These are phyloP conservation scores for Microctonus aethiopoides DNA, from an alignment of 2,888 invertebrate species.

Conservation along the genomic window DNA sequence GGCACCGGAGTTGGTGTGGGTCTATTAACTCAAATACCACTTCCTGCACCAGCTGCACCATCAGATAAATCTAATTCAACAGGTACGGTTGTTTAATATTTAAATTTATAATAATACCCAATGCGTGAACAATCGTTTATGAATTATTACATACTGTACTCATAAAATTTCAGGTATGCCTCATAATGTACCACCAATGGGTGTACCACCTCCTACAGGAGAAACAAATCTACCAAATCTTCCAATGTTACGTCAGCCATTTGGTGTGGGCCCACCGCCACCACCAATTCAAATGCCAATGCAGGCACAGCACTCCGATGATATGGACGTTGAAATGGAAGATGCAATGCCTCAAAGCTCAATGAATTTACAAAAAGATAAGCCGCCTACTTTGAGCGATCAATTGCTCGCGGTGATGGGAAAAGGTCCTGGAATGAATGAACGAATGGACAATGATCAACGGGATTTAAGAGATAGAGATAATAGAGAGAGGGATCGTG, in stretches of 20 bases:
- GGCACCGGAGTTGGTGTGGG: slow-evolving; percentile 62
- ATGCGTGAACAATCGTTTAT: too few species aligned
- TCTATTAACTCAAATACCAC: slow-evolving; percentile 63
- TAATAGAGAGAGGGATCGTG: slow-evolving; percentile 47
- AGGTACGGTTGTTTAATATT: slow-evolving; percentile 44
- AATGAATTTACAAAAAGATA: slow-evolving; percentile 50
- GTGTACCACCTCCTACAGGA: slow-evolving; percentile 65
- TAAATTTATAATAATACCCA: background rate
- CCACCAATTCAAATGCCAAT: slow-evolving; percentile 59
- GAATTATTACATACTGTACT: too few species aligned
- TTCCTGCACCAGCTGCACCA: slow-evolving; percentile 64
- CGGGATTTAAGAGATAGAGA: slow-evolving; percentile 55
- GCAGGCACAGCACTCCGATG: slow-evolving; percentile 71
- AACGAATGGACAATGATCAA: slow-evolving; percentile 48
- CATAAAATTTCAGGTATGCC: slow-evolving; percentile 61
- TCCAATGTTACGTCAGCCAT: slow-evolving; percentile 63
- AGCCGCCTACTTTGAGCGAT: slow-evolving; percentile 63
- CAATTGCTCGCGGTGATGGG: slow-evolving; percentile 71
- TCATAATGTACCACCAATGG: slow-evolving; percentile 67
- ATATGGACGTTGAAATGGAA: slow-evolving; percentile 79
- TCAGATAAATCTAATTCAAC: slow-evolving; percentile 65
- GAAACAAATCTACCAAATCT: slow-evolving; percentile 57
- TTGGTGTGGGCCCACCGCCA: slow-evolving; percentile 58
- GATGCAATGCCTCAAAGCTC: slow-evolving; percentile 57
- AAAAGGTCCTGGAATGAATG: slow-evolving; percentile 64